Evolutionary conservation across 2,888 invertebrate genomes (phyloP), one percentile per base, ranked within the genome.

Genomic region (Drosophila mercatorum): DNA sequence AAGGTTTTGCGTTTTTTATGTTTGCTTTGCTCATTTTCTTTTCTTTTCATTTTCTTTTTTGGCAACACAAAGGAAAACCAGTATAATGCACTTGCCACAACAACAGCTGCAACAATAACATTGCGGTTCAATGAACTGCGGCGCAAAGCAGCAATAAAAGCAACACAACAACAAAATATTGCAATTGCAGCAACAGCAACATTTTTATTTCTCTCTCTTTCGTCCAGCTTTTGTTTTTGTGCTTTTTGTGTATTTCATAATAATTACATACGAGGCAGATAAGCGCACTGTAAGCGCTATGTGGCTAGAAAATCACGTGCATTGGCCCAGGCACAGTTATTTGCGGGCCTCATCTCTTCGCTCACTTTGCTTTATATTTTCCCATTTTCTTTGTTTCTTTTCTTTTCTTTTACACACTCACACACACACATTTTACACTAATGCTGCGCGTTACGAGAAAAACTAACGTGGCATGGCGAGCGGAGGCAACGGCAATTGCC

Each of bases 51-150:
- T 75, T 22, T 69, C 17, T 43, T 61, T 82, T 88, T 88, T 83
- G 86, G 89, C 88, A 87, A 73, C 79, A 83, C 71, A 83, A 89
- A 72, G 80, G 64, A 81, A 83, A 84, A 84, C 89, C 87, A 73
- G 89, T 89, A 81, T 72, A 72, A 60, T 89, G 84, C 83, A 84
- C 84, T 84, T 84, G 84, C 84, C 89, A 81, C 84, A 65, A 53
- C 53, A 72, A 28, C 49, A 68, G 38, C 68, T 40, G 41, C 66
- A 53, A 59, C 60, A 68, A 60, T 58, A 58, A 47, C 59, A 49
- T 10, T 68, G 58, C 43, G 65, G 83, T 78, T 88, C 83, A 88
- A 68, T 88, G 83, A 83, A 83, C 83, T 66, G 63, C 49, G 43
- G 55, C 62, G 64, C 56, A 64, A 62, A 40, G 51, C 22, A 78